A percentile compares a stretch with the other conserved stretches of the same genome.
Evolutionary conservation across 2,888 invertebrate genomes (phyloP).

Genomic region (Apocheima hispidaria): DNA sequence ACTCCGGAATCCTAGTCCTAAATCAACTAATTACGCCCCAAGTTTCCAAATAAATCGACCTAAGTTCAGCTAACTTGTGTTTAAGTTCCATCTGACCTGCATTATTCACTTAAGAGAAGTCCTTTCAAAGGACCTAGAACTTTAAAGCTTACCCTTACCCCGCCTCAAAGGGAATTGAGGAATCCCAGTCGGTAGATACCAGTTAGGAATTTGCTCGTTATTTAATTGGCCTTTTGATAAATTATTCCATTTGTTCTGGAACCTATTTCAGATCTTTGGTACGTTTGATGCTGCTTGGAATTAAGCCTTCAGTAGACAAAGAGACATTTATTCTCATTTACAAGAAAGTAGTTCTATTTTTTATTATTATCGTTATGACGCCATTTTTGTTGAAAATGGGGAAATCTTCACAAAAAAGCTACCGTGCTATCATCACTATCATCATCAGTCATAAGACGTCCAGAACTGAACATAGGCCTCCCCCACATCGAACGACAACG

Average conservation of each 20-base stretch:
- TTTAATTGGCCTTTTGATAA: slow-evolving; percentile 34
- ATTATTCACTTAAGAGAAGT: slow-evolving; percentile 35
- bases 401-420: no score
- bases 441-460: no score
- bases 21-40: slow-evolving; percentile 18
- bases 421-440: no score
- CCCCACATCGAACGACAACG: no score
- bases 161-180: slow-evolving; percentile 39
- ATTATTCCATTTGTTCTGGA: slow-evolving; percentile 28
- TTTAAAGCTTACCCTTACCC: slow-evolving; percentile 23
- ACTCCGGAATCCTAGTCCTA: slow-evolving; percentile 17
- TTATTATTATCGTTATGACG: no score
- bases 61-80: slow-evolving; percentile 10
- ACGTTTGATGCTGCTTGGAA: neutral
- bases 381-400: no score
- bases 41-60: slow-evolving; percentile 23
- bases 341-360: no score
- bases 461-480: no score
- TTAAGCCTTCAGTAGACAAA: neutral
- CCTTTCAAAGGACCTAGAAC: slow-evolving; percentile 34
- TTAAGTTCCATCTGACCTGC: slow-evolving; percentile 29
- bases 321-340: no score
- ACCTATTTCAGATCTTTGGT: slow-evolving; percentile 16
- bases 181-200: slow-evolving; percentile 30
- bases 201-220: slow-evolving; percentile 27